phyloP scores from a whole-genome alignment of 2,113 vertebrate genomes.

The Sander lucioperca region DNA sequence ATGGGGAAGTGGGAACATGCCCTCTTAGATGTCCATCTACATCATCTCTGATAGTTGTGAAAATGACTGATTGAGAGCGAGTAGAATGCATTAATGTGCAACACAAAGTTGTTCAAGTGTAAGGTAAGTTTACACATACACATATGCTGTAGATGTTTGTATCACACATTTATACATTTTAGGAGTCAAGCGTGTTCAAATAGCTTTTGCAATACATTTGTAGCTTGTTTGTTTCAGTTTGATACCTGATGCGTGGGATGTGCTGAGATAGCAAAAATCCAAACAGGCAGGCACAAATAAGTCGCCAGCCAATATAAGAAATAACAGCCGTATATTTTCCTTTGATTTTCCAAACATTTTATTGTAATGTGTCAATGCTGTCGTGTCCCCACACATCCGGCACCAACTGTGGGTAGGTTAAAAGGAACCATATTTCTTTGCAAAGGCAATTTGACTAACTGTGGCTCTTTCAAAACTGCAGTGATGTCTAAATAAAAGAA shows the following conservation, averaged over 20 bases:
- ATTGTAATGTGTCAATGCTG: neutral
- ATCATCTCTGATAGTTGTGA: neutral
- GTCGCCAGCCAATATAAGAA: neutral
- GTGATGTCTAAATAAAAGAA: neutral
- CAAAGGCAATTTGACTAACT: conserved; percentile 7
- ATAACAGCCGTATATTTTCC: neutral
- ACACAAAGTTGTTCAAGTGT: conserved; percentile 5
- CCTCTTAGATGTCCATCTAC: conserved; percentile 3
- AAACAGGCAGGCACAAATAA: neutral
- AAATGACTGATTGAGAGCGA: neutral
- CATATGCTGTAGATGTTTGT: neutral
- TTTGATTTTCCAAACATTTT: neutral
- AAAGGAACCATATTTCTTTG: conserved; percentile 1
- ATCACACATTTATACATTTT: conserved; percentile 9
- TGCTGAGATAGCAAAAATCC: neutral
- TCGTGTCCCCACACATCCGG: neutral
- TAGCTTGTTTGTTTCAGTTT: neutral
- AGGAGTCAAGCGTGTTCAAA: neutral
- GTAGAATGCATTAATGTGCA: conserved; percentile 25
- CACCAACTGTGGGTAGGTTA: neutral
- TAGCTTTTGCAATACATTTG: conserved; percentile 1
- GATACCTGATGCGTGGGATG: neutral
- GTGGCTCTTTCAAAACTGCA: conserved; percentile 3
- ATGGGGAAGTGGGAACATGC: conserved; percentile 50
- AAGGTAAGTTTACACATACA: neutral